Evolutionary conservation across 2,113 vertebrate genomes (phyloP), one percentile per base, ranked within the genome.

Genomic region (Pteropus alecto): DNA sequence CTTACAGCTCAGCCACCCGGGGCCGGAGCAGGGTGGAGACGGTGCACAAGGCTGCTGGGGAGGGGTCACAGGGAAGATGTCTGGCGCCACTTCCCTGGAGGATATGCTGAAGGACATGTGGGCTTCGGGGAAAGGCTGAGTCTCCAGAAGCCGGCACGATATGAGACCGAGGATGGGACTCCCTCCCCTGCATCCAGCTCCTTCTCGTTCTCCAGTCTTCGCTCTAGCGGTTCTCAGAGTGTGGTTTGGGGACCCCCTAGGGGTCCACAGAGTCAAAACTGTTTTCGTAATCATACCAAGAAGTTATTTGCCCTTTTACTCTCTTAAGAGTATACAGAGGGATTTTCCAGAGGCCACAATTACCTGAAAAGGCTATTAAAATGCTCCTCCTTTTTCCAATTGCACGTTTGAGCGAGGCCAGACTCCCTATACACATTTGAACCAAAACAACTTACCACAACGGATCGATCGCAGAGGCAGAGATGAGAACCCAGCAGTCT

Each of bases 21-120:
- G 28, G 56, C 60, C 35, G 38, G 35, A 67, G 43, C 35, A 43
- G 58, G 41, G 48, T 0, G 14, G n/a, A n/a, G 41, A 67, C 26
- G 24, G 7, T 43, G 3, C 67, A 3, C 41, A n/a, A 30, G 19
- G 38, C 54, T 9, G 28, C 15, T 24, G 33, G 60, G 7, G 2
- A 28, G 5, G 7, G 3, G 38, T 5, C 43, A 24, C 3, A 2
- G 2, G 54, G n/a, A 48, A 51, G 67, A 30, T 0, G 0, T 48
- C 46, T 33, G 89, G 68, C 22, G 38, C 4, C 56, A n/a, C 9
- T 48, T 73, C 41, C 18, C 6, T 1, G 43, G 26, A 88, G 12
- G 28, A 4, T 5, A 2, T 5, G 21, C 1, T 2, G 43, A 22
- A 88, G 12, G 28, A 1, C 3, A 2, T 5, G 21, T 1, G 6